Percentiles rank a stretch among this genome's conserved stretches.
Conservation (phyloP, 2,888 invertebrate genomes). For the Drosophila infuscata region DNA sequence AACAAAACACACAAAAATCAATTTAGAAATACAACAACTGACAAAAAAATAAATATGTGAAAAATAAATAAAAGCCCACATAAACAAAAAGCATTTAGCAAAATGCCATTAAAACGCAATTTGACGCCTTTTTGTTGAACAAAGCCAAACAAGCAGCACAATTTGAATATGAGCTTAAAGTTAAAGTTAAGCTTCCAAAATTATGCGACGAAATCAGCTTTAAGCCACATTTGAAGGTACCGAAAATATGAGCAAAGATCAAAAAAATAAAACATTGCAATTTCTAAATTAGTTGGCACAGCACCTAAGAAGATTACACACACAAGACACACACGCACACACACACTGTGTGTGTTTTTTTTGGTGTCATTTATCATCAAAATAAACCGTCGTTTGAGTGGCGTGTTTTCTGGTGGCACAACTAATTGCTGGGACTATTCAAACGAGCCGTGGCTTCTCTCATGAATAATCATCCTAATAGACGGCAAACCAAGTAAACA, state of each 20-base stretch:
- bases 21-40: constrained; percentile 18
- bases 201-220: constrained; percentile 22
- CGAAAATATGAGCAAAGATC: constrained; percentile 15
- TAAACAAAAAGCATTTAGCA: constrained; percentile 44
- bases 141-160: constrained; percentile 56
- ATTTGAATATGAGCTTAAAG: constrained; percentile 26
- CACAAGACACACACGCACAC: neutral
- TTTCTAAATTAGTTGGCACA: constrained; percentile 28
- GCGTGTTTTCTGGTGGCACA: constrained; percentile 29
- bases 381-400: constrained; percentile 33
- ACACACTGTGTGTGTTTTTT: neutral
- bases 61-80: constrained; percentile 34
- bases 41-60: neutral
- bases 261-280: constrained; percentile 17
- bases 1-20: constrained; percentile 28
- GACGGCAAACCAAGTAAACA: constrained; percentile 36
- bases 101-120: constrained; percentile 72
- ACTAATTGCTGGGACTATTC: constrained; percentile 67
- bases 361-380: constrained; percentile 36
- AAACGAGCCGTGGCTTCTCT: constrained; percentile 59
- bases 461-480: constrained; percentile 72
- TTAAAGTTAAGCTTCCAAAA: neutral
- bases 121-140: constrained; percentile 61
- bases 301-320: constrained; percentile 4
- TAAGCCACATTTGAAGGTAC: constrained; percentile 40